A percentile compares a stretch with the other conserved stretches of the same genome.
These are phyloP conservation scores for Moxostoma hubbsi DNA, from an alignment of 2,797 vertebrate genomes.

Conservation along the genomic window DNA sequence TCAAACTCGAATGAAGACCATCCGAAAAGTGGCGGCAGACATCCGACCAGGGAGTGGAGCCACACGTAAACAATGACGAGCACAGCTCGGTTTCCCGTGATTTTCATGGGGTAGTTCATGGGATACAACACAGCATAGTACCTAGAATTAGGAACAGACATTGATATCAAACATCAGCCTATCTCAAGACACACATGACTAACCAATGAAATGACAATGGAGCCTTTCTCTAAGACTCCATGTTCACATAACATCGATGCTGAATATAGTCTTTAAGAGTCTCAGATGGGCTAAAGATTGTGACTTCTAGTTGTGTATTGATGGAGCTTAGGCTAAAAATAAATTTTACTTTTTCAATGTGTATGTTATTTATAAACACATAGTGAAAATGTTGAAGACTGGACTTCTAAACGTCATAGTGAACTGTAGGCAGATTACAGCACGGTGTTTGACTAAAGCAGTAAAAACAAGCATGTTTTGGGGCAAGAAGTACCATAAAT, in stretches of 20 bases:
- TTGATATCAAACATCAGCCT: constrained; percentile 10
- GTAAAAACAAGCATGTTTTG: too few species aligned
- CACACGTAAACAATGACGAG: constrained; percentile 93
- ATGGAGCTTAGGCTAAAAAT: neutral
- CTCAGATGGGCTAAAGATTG: neutral
- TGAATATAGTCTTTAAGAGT: neutral
- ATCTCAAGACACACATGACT: constrained; percentile 25
- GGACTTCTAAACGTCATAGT: neutral
- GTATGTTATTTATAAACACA: constrained; percentile 23
- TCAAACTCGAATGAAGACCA: constrained; percentile 97
- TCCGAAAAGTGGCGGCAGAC: constrained; percentile 93
- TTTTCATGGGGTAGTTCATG: constrained; percentile 99
- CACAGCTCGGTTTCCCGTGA: constrained; percentile 92
- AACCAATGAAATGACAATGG: constrained; percentile 14
- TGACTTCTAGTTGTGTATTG: constrained; percentile 1
- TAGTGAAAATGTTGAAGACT: constrained; percentile 24
- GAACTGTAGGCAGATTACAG: too few species aligned
- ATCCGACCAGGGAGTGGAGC: constrained; percentile 93
- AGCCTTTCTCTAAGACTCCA: constrained; percentile 28
- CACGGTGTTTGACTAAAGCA: too few species aligned
- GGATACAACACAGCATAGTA: constrained; percentile 98
- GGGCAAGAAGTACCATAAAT: too few species aligned
- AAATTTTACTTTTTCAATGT: neutral
- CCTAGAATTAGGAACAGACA: constrained; percentile 67
- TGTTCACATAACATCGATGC: neutral